Evolutionary conservation across 2,113 vertebrate genomes (phyloP).

Genomic region (Glaucidium brasilianum): DNA sequence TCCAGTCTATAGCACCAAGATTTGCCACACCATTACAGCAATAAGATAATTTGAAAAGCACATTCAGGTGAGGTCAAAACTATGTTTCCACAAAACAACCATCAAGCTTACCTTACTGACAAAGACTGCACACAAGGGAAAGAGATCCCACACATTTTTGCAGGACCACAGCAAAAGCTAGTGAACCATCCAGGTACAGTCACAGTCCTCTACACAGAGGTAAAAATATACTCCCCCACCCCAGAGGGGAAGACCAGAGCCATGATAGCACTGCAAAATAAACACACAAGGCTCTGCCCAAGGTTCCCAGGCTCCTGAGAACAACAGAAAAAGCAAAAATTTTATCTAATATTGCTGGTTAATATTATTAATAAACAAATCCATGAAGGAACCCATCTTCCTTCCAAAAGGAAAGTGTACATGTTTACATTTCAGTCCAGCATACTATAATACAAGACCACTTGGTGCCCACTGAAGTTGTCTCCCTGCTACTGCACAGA

Average conservation of each 20-base stretch:
- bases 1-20: not conserved
- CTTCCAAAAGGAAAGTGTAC: too few species aligned
- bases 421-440: not conserved
- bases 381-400: not conserved
- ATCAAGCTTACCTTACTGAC: not conserved
- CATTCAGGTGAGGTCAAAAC: not conserved
- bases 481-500: not conserved
- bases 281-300: not conserved
- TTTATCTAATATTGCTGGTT: not conserved
- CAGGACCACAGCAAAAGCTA: not conserved
- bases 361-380: not conserved
- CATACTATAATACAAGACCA: not conserved
- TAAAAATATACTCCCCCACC: not conserved
- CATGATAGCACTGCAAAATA: not conserved
- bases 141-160: accelerated
- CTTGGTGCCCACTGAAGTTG: not conserved
- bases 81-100: not conserved
- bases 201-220: not conserved
- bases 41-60: not conserved
- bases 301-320: not conserved
- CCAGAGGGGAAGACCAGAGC: not conserved
- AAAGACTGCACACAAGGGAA: accelerated
- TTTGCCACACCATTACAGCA: not conserved
- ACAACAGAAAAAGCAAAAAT: not conserved
- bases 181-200: not conserved